Evolutionary conservation across 1,140 invertebrate genomes (phyloP), one percentile per base, ranked within the genome.

Genomic region (Amyelois transitella): DNA sequence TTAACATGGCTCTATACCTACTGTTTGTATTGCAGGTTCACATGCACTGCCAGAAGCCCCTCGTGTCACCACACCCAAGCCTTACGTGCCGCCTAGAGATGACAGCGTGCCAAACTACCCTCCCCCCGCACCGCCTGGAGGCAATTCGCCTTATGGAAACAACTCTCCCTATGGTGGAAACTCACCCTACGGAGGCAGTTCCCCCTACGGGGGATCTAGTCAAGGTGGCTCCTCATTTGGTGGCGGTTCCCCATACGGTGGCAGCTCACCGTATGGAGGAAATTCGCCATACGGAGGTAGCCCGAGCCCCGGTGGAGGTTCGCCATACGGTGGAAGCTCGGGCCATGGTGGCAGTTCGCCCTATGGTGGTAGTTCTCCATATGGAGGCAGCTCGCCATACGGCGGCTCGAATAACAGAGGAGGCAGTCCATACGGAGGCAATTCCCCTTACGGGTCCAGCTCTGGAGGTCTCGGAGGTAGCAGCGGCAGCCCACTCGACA

Each of bases 101-200:
- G 77, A 69, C 43, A 81, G 88, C 28, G 76, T 75, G 1, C 54
- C 88, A 7, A 79, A 71, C 56, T 88, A 89, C 55, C 77, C 82
- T 18, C 77, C 87, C 7, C 87, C 88, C 0, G 72, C 75, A 2
- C 81, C 86, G 0, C 86, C 86, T 28, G 58, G 54, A 1, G 53
- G 53, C 19, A 43, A 51, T 43, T 62, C 64, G 0, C 63, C 63
- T 24, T 66, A 66, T 32, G 64, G 64, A 32, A 55, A 51, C 18
- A 57, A 56, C 38, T 65, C 64, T 0, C 70, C 77, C 5, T 75
- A 77, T 38, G 72, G 75, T 7, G 67, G 69, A 0, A 75, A 24
- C 49, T 70, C 70, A 0, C 66, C 70, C 6, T 76, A 80, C 44
- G 75, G 73, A 14, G 72, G 70, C 6, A 43, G 32, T 18, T 53